Evolutionary conservation across 2,888 invertebrate genomes (phyloP), one percentile per base, ranked within the genome.

Genomic region (Athalia rosae): DNA sequence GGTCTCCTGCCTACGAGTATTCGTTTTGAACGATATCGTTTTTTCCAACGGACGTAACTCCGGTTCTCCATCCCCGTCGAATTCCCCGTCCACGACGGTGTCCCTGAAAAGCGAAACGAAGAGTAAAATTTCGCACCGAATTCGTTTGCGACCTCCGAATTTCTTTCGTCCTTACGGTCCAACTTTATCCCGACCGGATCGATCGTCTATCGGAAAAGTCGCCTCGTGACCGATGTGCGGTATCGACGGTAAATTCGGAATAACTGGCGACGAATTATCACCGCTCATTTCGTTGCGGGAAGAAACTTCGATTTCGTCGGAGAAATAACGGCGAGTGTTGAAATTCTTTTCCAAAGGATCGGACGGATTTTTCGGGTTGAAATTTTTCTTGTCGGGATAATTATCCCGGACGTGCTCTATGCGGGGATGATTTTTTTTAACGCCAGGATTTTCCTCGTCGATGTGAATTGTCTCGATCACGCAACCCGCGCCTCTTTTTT

Each of bases 161-260:
- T 28, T 28, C 28, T 2, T 28, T 28, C 28, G 28, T 28, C 41
- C 47, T 8, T 2, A 56, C 7, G 41, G 43, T 48, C 74, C 47
- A 74, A 59, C 47, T 59, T 47, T 73, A 13, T 13, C 11, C 73
- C 13, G 2, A 8, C 3, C 61, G 28, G 50, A 15, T 7, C 50
- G 41, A 8, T 11, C 62, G 3, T 9, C 43, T 6, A 45, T 28
- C 11, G 69, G 61, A 11, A 50, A 73, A 11, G 71, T 77, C 4
- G 8, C 62, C 45, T 77, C 77, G 53, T 77, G 77, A 3, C 77
- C 77, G 13, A 77, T 77, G 62, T 77, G 77, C 48, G 77, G 77
- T 58, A 77, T 77, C 4, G n/a, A 8, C 50, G 77, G 77, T 43
- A 71, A 11, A 5, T 48, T 47, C 61, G 48, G 28, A 61, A 48